Evolutionary conservation across 2,888 invertebrate genomes (phyloP).

Genomic region (Tupiocoris notatus): DNA sequence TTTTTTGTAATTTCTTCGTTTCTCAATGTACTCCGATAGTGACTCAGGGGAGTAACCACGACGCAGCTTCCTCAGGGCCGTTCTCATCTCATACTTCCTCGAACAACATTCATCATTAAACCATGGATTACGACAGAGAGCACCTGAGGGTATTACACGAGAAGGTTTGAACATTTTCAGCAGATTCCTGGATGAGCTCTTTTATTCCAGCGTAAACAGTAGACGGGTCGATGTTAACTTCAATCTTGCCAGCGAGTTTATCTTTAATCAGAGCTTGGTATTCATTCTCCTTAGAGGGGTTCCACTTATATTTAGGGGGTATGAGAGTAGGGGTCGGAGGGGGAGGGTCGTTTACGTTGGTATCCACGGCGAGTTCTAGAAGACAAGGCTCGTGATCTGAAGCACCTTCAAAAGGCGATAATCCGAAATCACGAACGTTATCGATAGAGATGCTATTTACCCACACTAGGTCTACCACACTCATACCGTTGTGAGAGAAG

Average conservation of each 20-base stretch:
- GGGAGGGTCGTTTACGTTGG: neutral
- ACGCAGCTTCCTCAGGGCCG: neutral
- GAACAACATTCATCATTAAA: conserved; percentile 1
- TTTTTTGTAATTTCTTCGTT: neutral
- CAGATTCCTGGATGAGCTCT: neutral
- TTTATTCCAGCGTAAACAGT: neutral
- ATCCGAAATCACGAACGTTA: neutral
- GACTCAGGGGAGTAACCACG: neutral
- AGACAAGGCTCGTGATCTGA: conserved; percentile 12
- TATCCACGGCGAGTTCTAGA: neutral
- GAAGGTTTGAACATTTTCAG: conserved; percentile 1
- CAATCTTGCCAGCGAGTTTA: neutral
- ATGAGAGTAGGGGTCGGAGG: neutral
- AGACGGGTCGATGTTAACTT: neutral
- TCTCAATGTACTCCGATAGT: neutral
- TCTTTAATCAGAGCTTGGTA: neutral
- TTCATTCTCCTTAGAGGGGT: neutral
- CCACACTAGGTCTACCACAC: conserved; percentile 13
- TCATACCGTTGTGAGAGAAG: conserved; percentile 1
- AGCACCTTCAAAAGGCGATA: neutral
- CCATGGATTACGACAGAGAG: neutral
- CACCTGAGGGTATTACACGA: neutral
- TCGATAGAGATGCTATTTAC: neutral
- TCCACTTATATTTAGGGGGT: conserved; percentile 7
- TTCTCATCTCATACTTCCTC: neutral